These are phyloP conservation scores for Coracias cyanogaster DNA, from an alignment of 2,797 vertebrate genomes.

Conservation along the genomic window DNA sequence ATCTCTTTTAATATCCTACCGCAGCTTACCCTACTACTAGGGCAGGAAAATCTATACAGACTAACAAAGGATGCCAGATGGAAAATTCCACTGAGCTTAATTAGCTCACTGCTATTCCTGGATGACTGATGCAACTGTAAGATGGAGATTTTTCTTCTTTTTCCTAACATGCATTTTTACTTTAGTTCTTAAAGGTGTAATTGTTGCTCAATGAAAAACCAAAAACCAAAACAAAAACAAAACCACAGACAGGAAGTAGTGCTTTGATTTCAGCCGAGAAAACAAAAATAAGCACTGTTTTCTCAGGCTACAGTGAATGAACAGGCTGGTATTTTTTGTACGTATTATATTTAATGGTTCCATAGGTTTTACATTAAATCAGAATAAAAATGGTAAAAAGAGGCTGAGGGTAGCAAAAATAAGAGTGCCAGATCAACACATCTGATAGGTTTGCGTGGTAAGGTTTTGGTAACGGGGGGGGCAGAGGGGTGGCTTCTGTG, in stretches of 20 bases:
- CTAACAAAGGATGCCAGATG: slow-evolving; percentile 67
- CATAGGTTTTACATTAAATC: neutral
- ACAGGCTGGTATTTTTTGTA: neutral
- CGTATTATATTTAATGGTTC: neutral
- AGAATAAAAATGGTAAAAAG: neutral
- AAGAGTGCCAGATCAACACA: neutral
- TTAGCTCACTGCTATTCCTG: slow-evolving; percentile 59
- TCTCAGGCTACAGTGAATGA: neutral
- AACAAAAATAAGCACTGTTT: neutral
- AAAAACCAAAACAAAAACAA: neutral
- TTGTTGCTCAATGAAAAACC: neutral
- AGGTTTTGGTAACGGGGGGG: neutral
- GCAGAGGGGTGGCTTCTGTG: neutral
- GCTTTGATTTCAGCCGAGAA: neutral
- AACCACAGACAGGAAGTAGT: neutral
- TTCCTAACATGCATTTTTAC: neutral
- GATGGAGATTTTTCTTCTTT: neutral
- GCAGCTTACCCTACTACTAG: slow-evolving; percentile 40
- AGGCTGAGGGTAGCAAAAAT: neutral
- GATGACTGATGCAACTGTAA: slow-evolving; percentile 36
- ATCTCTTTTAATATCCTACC: slow-evolving; percentile 51
- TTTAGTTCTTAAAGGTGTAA: slow-evolving; percentile 16
- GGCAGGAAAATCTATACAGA: slow-evolving; percentile 37
- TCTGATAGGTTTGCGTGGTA: neutral
- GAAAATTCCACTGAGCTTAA: slow-evolving; percentile 72